These are phyloP conservation scores for Pseudopodoces humilis DNA, from an alignment of 2,113 vertebrate genomes.

Conservation along the genomic window DNA sequence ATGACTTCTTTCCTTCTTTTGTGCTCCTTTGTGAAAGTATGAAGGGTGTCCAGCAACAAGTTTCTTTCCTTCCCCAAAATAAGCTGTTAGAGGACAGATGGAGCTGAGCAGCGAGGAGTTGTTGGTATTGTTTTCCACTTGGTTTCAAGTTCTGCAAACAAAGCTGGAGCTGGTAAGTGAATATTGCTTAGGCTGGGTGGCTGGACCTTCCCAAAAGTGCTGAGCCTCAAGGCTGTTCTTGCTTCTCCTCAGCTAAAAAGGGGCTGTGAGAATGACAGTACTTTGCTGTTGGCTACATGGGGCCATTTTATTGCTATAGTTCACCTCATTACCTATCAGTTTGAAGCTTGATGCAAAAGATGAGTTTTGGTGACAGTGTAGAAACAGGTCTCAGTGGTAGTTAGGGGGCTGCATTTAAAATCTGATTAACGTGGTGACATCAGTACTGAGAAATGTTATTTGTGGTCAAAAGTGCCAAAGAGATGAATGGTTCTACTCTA, in stretches of 20 bases:
- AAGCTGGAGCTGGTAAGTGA: constrained; percentile 28
- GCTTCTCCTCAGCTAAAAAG: not conserved
- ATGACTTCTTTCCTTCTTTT: not conserved
- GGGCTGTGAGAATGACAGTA: not conserved
- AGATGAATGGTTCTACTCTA: not conserved
- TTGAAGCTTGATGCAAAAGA: not conserved
- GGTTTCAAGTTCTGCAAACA: constrained; percentile 21
- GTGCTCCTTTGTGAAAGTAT: not conserved
- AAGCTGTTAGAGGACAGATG: not conserved
- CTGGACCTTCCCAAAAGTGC: not conserved
- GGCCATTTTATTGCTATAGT: not conserved
- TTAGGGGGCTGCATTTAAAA: not conserved
- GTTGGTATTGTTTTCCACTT: not conserved
- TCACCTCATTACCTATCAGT: not conserved
- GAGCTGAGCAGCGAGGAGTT: accelerated
- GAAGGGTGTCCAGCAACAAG: not conserved
- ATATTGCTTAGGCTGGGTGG: not conserved
- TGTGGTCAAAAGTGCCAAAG: not conserved
- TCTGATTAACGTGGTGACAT: not conserved
- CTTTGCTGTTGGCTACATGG: not conserved
- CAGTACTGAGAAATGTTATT: not conserved
- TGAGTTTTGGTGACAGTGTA: not conserved
- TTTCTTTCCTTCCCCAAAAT: not conserved
- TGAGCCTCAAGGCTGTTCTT: not conserved
- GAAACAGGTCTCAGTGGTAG: not conserved